Evolutionary conservation across 2,888 invertebrate genomes (phyloP).

Genomic region (Mongoloraphidia duomilia): DNA sequence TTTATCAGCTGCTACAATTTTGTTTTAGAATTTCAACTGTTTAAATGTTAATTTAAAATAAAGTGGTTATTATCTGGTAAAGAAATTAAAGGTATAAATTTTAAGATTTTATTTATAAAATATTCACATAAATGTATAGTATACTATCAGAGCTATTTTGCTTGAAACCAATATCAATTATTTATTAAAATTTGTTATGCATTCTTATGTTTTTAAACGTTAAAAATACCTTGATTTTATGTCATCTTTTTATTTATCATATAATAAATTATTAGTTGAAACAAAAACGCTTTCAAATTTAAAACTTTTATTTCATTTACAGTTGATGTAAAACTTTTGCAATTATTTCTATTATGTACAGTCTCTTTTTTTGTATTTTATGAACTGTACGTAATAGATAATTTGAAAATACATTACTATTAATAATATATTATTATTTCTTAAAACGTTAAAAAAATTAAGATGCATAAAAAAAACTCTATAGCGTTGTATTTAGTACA

Average conservation of each 20-base stretch:
- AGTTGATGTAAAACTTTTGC: background rate
- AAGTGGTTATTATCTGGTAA: no score
- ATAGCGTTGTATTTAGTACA: background rate
- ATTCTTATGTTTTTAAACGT: background rate
- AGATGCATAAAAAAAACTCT: background rate
- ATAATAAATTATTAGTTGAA: no score
- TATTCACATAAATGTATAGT: background rate
- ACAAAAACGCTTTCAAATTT: background rate
- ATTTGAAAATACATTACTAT: background rate
- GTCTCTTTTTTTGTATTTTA: background rate
- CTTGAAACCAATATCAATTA: background rate
- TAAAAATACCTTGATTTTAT: background rate
- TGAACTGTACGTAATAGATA: no score
- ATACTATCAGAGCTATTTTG: background rate
- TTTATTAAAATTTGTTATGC: background rate
- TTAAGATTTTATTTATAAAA: background rate
- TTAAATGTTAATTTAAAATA: no score
- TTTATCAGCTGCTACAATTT: no score
- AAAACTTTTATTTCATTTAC: background rate
- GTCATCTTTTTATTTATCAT: background rate
- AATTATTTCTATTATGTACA: background rate
- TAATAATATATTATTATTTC: background rate
- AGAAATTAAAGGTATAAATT: background rate
- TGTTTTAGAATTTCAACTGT: no score
- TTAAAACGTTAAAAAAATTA: background rate